Evolutionary conservation across 1,140 invertebrate species (phyloP).

Genomic region (Anastrepha obliqua): DNA sequence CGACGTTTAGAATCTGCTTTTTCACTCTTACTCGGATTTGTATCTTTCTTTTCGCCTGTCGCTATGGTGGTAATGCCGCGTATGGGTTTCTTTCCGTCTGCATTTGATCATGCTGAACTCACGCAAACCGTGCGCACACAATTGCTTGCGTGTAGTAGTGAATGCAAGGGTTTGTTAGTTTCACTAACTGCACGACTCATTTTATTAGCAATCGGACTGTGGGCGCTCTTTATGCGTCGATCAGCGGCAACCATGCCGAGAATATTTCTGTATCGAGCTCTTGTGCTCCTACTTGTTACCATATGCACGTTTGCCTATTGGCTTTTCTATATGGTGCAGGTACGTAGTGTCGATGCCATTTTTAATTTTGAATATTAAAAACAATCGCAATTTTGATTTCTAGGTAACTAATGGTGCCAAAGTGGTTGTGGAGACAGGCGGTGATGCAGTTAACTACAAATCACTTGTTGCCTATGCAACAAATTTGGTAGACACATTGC

Average conservation of each 20-base stretch:
- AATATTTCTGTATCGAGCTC: conserved; percentile 92
- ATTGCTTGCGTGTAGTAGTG: conserved; percentile 84
- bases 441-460: conserved; percentile 87
- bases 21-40: conserved; percentile 84
- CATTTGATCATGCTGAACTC: conserved; percentile 74
- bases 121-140: conserved; percentile 77
- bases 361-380: neutral
- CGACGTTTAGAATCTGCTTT: conserved; percentile 87
- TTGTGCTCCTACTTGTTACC: conserved; percentile 91
- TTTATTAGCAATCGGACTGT: conserved; percentile 92
- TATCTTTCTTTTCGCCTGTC: conserved; percentile 93
- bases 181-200: conserved; percentile 94
- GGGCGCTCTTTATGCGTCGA: conserved; percentile 88
- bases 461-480: conserved; percentile 92
- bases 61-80: conserved; percentile 96
- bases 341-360: neutral
- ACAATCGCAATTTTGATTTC: neutral
- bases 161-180: conserved; percentile 88
- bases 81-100: conserved; percentile 84
- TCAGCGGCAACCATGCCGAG: conserved; percentile 92
- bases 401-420: conserved; percentile 84
- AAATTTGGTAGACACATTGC: conserved; percentile 91
- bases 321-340: conserved; percentile 96
- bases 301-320: conserved; percentile 96
- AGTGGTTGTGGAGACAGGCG: conserved; percentile 82